Conservation (phyloP, 2,113 vertebrate species). For the Alosa alosa region DNA sequence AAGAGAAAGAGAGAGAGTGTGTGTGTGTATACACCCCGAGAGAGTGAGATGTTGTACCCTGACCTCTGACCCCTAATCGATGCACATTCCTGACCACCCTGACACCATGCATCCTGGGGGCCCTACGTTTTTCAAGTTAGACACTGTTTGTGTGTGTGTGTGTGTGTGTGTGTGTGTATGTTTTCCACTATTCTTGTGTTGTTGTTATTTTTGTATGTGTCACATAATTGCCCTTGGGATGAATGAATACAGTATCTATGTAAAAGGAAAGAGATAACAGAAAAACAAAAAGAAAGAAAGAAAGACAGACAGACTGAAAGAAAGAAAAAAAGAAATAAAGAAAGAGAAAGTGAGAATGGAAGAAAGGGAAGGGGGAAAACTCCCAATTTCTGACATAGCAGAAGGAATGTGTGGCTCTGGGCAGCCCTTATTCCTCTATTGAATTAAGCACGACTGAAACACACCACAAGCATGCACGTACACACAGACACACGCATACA, state of each 20-base stretch:
- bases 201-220: not conserved
- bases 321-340: not conserved
- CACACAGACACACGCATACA: not conserved
- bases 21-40: too few relatives aligned
- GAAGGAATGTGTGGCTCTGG: not conserved
- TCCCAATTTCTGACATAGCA: not conserved
- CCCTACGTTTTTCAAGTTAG: not conserved
- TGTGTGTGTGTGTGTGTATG: not conserved
- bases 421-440: slow-evolving; percentile 4
- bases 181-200: too few relatives aligned
- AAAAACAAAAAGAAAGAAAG: not conserved
- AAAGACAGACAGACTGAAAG: not conserved
- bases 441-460: not conserved
- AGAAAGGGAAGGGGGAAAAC: not conserved
- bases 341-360: not conserved
- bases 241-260: not conserved
- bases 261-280: not conserved
- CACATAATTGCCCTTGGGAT: not conserved
- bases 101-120: not conserved
- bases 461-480: not conserved
- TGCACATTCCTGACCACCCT: not conserved
- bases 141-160: not conserved
- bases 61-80: not conserved
- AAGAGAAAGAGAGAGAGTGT: too few relatives aligned
- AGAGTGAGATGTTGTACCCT: not conserved